Base-by-base conservation (phyloP, 1,140 invertebrate genomes). In the Battus philenor region DNA sequence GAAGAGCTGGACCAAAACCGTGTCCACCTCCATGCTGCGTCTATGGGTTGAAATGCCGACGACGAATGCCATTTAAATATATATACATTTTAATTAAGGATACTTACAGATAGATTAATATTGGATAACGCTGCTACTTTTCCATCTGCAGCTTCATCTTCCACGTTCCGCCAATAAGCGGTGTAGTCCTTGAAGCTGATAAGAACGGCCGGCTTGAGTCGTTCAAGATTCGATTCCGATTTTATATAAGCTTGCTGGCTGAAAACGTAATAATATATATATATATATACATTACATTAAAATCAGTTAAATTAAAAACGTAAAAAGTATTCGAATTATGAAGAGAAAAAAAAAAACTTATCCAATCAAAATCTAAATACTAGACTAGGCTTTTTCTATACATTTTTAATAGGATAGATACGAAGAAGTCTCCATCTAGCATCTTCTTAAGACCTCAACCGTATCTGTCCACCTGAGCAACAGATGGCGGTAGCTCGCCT, bases 191-290 rank as follows among this genome's bases (percentile, higher is more conserved):
- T 72, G 41, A 83, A 63, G 0, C 46, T 47, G 4, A 83, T 38
- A 4, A 81, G 36, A 0, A 64, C 50, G 1, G 47, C 44, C 2
- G 70, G 61, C 31, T 76, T 79, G 7, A 60, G 15, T 0, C 62
- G 65, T 8, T 74, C 67, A 12, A 79, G 41, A 45, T 71, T 78
- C 3, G 58, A 53, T 24, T 81, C 77, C 0, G 71, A 76, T 7
- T 79, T 74, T 13, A 83, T 75, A 44, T 83, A 79, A 0, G 75
- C 47, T 55, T 80, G 75, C 53, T 76, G 73, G 0, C 79, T 83
- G 62, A 31, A 68, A 68, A 52, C 11, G 26, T 22, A 17, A n/a
- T n/a, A n/a, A n/a, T n/a, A n/a, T n/a, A 32, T 12, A 10, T 12
- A 30, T 30, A 4, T 27, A n/a, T 27, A 2, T 10, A 27, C 4